Conservation (phyloP, 2,113 vertebrate genomes). For the Malurus alboscapulatus region DNA sequence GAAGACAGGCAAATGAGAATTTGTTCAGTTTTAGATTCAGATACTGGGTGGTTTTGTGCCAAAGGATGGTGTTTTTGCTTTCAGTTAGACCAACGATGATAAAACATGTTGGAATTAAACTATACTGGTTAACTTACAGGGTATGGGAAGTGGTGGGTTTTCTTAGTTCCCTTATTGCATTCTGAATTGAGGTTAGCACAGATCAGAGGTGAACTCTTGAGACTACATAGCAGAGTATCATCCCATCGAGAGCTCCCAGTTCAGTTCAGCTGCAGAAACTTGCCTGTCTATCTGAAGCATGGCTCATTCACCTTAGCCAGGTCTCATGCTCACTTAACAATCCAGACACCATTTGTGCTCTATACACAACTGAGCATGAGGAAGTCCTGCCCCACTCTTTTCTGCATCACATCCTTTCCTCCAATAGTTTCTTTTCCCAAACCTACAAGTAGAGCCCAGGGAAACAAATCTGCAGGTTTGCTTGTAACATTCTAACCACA, state of each 20-base stretch:
- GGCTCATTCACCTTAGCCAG: background rate
- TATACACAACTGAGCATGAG: background rate
- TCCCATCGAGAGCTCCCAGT: background rate
- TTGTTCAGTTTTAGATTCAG: background rate
- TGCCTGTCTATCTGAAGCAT: background rate
- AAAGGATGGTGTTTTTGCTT: background rate
- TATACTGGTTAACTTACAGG: background rate
- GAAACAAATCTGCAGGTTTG: background rate
- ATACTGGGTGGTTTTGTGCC: background rate
- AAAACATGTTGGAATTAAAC: background rate
- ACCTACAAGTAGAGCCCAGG: background rate
- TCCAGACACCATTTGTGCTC: background rate
- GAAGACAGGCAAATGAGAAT: background rate
- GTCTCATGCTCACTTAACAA: background rate
- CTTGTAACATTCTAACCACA: background rate
- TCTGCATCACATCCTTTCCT: background rate
- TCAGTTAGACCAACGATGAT: background rate
- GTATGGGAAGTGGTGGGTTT: background rate
- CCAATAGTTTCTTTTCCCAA: background rate
- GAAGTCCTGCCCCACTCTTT: background rate
- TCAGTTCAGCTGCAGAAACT: background rate
- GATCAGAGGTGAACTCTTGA: background rate
- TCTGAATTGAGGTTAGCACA: background rate
- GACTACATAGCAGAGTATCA: background rate
- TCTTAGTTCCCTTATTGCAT: background rate